These are phyloP conservation scores for Sussaba pulchella DNA, from an alignment of 2,888 invertebrate genomes.

Conservation along the genomic window DNA sequence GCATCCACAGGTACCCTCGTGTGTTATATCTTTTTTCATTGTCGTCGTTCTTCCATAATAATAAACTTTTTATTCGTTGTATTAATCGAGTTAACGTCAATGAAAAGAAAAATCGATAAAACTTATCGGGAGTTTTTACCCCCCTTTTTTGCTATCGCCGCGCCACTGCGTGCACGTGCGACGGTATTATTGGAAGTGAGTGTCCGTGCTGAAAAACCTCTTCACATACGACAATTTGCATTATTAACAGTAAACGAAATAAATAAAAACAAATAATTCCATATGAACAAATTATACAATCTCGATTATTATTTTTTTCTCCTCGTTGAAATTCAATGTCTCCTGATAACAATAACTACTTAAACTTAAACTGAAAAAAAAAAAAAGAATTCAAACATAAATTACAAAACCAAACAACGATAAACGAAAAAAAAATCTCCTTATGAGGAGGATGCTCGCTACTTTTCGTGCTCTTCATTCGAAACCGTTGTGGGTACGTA, in stretches of 20 bases:
- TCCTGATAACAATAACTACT: conserved; percentile 43
- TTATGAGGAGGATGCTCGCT: conserved; percentile 59
- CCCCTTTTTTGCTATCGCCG: conserved; percentile 80
- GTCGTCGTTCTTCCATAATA: conserved; percentile 38
- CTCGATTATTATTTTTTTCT: conserved; percentile 19
- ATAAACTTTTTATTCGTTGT: conserved; percentile 28
- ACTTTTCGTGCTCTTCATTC: conserved; percentile 64
- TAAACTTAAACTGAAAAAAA: conserved; percentile 13
- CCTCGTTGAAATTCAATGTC: conserved; percentile 10
- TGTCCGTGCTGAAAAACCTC: conserved; percentile 35
- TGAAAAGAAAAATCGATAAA: conserved; percentile 40
- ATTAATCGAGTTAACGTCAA: conserved; percentile 30
- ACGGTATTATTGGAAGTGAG: conserved; percentile 63
- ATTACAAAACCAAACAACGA: conserved; percentile 47
- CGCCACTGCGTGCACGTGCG: conserved; percentile 81
- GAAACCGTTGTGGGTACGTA: conserved; percentile 49
- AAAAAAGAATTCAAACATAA: conserved; percentile 27
- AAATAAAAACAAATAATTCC: conserved; percentile 8
- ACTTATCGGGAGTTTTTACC: conserved; percentile 54
- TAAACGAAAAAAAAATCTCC: conserved; percentile 48
- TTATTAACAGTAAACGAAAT: background rate
- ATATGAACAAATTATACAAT: conserved; percentile 1
- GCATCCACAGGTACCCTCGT: conserved; percentile 82
- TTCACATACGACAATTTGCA: background rate
- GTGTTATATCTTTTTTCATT: conserved; percentile 56